phyloP scores from a whole-genome alignment of 1,140 invertebrate species.

The Drosophila neocordata region DNA sequence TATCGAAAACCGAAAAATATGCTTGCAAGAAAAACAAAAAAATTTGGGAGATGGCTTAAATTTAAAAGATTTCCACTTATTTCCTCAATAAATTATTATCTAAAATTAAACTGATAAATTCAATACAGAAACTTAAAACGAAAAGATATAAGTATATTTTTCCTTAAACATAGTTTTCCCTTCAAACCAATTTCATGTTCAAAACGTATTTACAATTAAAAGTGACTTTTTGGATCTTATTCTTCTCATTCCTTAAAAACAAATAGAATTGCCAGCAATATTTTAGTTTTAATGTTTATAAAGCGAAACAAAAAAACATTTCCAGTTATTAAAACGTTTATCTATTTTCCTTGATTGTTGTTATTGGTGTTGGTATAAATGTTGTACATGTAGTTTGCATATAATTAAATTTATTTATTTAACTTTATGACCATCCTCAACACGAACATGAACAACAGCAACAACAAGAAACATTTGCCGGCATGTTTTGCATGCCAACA shows the following conservation, averaged over 20 bases:
- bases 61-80: no score
- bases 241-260: background rate
- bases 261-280: background rate
- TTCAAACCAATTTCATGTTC: no score
- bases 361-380: slow-evolving; percentile 31
- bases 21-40: no score
- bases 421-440: slow-evolving; percentile 44
- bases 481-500: slow-evolving; percentile 26
- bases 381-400: slow-evolving; percentile 47
- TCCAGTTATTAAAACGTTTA: slow-evolving; percentile 7
- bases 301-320: background rate
- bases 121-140: no score
- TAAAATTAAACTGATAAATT: no score
- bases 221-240: no score
- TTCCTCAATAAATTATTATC: no score
- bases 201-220: no score
- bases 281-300: background rate
- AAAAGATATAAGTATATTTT: no score
- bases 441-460: slow-evolving; percentile 4
- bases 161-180: no score
- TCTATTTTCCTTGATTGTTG: slow-evolving; percentile 37
- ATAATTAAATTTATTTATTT: slow-evolving; percentile 60
- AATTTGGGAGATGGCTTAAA: no score
- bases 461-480: slow-evolving; percentile 32
- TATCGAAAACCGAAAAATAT: no score